These are phyloP conservation scores for Thermophis baileyi DNA, from an alignment of 2,113 vertebrate species.

Conservation along the genomic window DNA sequence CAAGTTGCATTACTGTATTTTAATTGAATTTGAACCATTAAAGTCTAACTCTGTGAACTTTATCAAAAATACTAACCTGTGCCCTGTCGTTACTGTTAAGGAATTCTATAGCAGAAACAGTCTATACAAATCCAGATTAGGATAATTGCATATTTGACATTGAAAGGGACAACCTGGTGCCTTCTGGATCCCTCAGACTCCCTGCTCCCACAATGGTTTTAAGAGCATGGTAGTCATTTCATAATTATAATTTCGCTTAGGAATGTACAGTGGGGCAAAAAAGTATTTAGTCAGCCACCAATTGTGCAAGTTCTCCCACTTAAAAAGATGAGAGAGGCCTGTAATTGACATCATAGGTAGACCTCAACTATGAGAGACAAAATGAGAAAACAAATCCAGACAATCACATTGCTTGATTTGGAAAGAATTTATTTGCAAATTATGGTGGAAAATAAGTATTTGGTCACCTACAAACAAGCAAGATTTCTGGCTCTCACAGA, in stretches of 20 bases:
- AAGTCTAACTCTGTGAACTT: conserved; percentile 28
- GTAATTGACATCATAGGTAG: too few relatives aligned
- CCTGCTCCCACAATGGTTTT: conserved; percentile 4
- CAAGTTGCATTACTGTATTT: conserved; percentile 9
- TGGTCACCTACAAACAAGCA: too few relatives aligned
- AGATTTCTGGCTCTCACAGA: too few relatives aligned
- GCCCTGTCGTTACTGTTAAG: conserved; percentile 26
- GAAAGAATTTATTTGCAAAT: too few relatives aligned
- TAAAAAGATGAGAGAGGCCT: too few relatives aligned
- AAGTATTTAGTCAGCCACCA: too few relatives aligned
- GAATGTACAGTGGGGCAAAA: too few relatives aligned
- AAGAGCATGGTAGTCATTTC: conserved; percentile 28
- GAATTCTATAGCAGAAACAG: conserved; percentile 19
- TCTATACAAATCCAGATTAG: conserved; percentile 8
- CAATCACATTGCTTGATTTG: too few relatives aligned
- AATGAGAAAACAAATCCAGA: too few relatives aligned
- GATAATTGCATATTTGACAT: neutral
- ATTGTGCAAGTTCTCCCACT: too few relatives aligned
- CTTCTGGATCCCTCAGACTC: neutral
- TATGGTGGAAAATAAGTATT: too few relatives aligned
- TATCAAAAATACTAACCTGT: conserved; percentile 7
- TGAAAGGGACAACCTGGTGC: neutral
- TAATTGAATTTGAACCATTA: neutral
- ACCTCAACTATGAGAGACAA: too few relatives aligned
- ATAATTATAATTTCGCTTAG: conserved; percentile 37